Base-by-base conservation (phyloP, 2,113 vertebrate species). In the Erythrocebus patas region DNA sequence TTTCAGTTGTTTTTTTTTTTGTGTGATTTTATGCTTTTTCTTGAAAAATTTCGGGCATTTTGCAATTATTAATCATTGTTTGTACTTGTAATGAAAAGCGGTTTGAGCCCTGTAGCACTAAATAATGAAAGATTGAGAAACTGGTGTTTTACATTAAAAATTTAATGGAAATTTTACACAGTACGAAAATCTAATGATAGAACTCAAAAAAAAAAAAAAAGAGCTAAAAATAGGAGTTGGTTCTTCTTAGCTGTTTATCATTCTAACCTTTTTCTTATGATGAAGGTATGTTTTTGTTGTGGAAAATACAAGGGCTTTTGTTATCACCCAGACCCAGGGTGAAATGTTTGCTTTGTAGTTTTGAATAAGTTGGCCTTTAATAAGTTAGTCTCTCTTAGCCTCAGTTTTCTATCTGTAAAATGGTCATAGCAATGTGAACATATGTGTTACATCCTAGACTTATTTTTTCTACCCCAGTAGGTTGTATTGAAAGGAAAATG, bases 301-400 rank as follows among this genome's bases (percentile, higher is more conserved):
- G 17, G 9, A 66, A 57, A 57, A 23, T 95, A 27, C 35, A 78
- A 76, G 61, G 45, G 38, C 20, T 95, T 64, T 97, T 92, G 45
- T 38, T 79, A 9, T 75, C 45, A 83, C 79, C 52, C 13, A 76
- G 61, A 61, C 45, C n/a, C 76, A 79, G 25, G 83, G 35, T 95
- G 13, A 92, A 91, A 72, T 82, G 59, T 2, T 89, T 85, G 66
- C n/a, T 84, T 72, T 7, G 59, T 91, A 52, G 1, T 93, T 6
- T 96, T 92, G 40, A 79, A n/a, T 50, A 96, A 96, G 93, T 96
- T 64, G 93, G 59, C 96, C 95, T 97, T 97, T 95, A 50, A 52
- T 45, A 95, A 86, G 66, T 94, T 86, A 48, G 25, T 92, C 52
- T 72, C 59, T 17, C 40, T 68, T n/a, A 87, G 64, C 80, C 23